Conservation (phyloP, 2,113 vertebrate species). For the Oreochromis spilurus region DNA sequence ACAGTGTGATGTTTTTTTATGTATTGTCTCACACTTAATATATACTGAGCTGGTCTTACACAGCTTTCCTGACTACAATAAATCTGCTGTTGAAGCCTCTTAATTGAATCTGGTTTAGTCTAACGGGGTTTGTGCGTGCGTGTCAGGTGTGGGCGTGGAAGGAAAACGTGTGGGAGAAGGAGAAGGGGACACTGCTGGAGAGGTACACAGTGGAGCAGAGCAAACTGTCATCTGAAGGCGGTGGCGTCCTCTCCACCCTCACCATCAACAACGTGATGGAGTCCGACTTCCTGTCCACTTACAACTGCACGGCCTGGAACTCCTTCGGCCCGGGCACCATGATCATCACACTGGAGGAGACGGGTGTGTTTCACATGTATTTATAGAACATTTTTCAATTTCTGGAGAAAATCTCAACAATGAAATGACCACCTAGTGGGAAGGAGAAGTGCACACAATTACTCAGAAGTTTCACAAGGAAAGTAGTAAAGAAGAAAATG, state of each 20-base stretch:
- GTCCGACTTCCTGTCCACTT: slow-evolving; percentile 88
- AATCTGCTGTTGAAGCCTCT: background rate
- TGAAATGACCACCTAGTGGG: background rate
- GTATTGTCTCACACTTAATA: background rate
- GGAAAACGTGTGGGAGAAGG: slow-evolving; percentile 90
- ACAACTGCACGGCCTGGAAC: slow-evolving; percentile 98
- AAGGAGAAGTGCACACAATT: background rate
- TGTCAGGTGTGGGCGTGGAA: slow-evolving; percentile 93
- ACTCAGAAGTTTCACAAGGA: background rate
- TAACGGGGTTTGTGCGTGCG: background rate
- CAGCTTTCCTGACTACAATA: rapidly evolving
- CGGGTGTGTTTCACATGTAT: slow-evolving; percentile 58
- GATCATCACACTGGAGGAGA: slow-evolving; percentile 89
- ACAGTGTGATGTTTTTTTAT: rapidly evolving
- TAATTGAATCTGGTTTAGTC: background rate
- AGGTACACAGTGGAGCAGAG: slow-evolving; percentile 91
- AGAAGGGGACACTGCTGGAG: slow-evolving; percentile 82
- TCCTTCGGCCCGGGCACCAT: slow-evolving; percentile 88
- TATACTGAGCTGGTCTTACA: background rate
- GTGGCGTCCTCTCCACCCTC: slow-evolving; percentile 87
- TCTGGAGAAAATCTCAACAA: background rate
- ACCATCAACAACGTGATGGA: slow-evolving; percentile 95
- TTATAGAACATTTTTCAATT: background rate
- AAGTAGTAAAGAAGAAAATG: rapidly evolving
- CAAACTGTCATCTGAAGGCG: slow-evolving; percentile 70